phyloP scores from a whole-genome alignment of 1,140 invertebrate genomes.

The Drosophila ercepeae region DNA sequence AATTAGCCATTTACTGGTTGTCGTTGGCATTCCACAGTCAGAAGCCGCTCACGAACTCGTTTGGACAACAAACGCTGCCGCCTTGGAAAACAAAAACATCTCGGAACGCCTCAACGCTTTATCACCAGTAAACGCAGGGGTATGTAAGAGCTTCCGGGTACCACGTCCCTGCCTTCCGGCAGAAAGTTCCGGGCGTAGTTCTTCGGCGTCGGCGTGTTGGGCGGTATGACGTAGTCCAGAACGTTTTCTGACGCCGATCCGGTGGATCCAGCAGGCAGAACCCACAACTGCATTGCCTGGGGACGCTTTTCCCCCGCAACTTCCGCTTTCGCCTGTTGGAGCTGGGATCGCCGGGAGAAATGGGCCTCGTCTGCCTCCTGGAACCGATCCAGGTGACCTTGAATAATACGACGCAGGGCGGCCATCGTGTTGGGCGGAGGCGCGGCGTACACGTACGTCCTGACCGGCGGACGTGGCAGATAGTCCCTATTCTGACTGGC shows the following conservation, averaged over 20 bases:
- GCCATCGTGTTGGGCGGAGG: constrained; percentile 52
- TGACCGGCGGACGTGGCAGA: constrained; percentile 41
- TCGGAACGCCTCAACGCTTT: constrained; percentile 41
- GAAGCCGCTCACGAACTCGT: constrained; percentile 39
- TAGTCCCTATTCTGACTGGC: constrained; percentile 42
- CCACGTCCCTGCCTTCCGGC: constrained; percentile 71
- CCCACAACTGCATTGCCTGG: constrained; percentile 35
- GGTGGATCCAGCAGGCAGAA: constrained; percentile 15
- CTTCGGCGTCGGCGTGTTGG: constrained; percentile 67
- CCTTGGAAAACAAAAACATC: constrained; percentile 31
- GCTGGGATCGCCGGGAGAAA: constrained; percentile 24
- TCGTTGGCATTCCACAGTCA: constrained; percentile 36
- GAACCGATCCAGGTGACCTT: constrained; percentile 63
- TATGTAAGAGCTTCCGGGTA: constrained; percentile 81
- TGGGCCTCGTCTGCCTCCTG: constrained; percentile 49
- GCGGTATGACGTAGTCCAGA: constrained; percentile 46
- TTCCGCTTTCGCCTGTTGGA: constrained; percentile 22
- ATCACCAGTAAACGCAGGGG: constrained; percentile 62
- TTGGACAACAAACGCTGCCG: constrained; percentile 47
- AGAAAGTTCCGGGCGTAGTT: constrained; percentile 75
- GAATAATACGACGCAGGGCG: constrained; percentile 56
- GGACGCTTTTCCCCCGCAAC: constrained; percentile 14
- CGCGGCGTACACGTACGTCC: constrained; percentile 44
- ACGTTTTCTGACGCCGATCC: constrained; percentile 21
- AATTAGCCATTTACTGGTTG: constrained; percentile 74